Conservation (phyloP, 2,888 invertebrate species). For the Lottia scabra region DNA sequence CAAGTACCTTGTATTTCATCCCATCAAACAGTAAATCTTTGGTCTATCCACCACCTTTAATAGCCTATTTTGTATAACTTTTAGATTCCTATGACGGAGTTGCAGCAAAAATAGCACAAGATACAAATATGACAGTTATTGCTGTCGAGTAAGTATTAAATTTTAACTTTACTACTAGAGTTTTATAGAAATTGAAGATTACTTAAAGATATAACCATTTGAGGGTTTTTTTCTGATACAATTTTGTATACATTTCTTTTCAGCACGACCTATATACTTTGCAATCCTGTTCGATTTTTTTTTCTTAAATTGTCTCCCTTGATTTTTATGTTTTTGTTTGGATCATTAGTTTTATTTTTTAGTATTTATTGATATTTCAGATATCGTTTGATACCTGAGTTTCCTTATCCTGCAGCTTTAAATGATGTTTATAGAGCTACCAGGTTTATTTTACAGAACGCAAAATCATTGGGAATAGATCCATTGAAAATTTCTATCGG, state of each 20-base stretch:
- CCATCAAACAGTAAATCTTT: too few relatives aligned
- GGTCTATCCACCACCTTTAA: not conserved
- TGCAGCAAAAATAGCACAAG: slow-evolving; percentile 10
- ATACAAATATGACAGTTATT: slow-evolving; percentile 16
- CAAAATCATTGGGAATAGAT: not conserved
- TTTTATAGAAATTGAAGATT: too few relatives aligned
- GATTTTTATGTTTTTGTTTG: too few relatives aligned
- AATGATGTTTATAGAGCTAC: not conserved
- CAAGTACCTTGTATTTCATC: too few relatives aligned
- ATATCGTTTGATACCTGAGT: not conserved
- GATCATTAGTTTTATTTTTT: too few relatives aligned
- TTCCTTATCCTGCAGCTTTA: not conserved
- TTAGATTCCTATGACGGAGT: slow-evolving; percentile 17
- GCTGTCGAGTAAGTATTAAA: slow-evolving; percentile 21
- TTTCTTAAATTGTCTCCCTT: too few relatives aligned
- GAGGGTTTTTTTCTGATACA: too few relatives aligned
- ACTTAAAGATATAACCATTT: too few relatives aligned
- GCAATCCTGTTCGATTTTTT: too few relatives aligned
- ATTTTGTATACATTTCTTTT: too few relatives aligned
- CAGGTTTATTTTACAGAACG: not conserved
- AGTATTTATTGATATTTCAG: not conserved
- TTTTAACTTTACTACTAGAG: too few relatives aligned
- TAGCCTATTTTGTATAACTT: not conserved
- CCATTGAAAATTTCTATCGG: not conserved
- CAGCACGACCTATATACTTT: too few relatives aligned